Base-by-base conservation (phyloP, 2,797 vertebrate species). In the Emydoidea blandingii region DNA sequence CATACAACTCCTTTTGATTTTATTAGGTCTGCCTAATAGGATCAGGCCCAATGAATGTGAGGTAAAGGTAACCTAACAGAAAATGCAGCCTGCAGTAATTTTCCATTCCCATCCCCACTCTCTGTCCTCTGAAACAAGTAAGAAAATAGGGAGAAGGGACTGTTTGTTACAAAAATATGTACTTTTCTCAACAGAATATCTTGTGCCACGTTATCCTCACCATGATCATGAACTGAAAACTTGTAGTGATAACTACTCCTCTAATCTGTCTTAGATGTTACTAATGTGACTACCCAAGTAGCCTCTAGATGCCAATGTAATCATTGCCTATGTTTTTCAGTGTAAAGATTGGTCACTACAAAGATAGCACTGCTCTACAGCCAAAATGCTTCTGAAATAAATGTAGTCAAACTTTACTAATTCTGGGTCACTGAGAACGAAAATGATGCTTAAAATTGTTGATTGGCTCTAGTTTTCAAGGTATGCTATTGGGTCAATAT, bases 111-210 rank as follows among this genome's bases (percentile, higher is more conserved):
- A 89, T 80, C 47, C 29, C 93, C 91, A 93, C 88, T 94, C 90
- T 54, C 86, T 54, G 0, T 21, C 88, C 94, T 85, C 94, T 81
- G 76, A 97, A 96, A 94, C 88, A 97, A 97, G 95, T 92, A 96
- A 91, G 95, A 59, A 29, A 1, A 0, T 49, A 25, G 23, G n/a
- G n/a, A 90, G 79, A 92, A 81, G 76, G 3, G 37, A 8, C 44
- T 92, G 27, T 79, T 95, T 47, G 47, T 54, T 90, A 31, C 12
- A 5, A 86, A 76, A 72, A 80, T 78, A 53, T 10, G 76, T 10
- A 12, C 37, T 91, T 25, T 90, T 83, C 27, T 1, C 2, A 72
- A 50, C 85, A 80, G 86, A 82, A 2, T 0, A 19, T 31, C 16
- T 0, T 0, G 44, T 49, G 74, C 31, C 14, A 8, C 0, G 0